Conservation (phyloP, 2,113 vertebrate species). For the Callionymus lyra region DNA sequence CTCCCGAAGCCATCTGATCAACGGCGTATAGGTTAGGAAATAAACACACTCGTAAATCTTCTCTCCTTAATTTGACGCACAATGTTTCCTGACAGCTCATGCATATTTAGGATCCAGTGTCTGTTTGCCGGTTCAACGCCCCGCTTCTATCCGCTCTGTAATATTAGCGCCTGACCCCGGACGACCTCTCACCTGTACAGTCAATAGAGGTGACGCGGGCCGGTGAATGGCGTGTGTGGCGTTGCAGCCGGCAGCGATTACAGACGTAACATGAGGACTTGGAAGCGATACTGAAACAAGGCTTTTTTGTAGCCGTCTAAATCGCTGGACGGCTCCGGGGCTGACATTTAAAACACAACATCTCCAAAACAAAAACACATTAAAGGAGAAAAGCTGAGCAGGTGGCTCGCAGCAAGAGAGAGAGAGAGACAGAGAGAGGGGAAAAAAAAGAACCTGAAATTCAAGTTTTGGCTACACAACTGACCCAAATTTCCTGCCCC, state of each 20-base stretch:
- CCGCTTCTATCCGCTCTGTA: constrained; percentile 10
- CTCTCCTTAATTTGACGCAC: constrained; percentile 69
- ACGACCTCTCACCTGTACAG: constrained; percentile 42
- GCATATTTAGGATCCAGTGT: constrained; percentile 31
- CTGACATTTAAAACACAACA: constrained; percentile 69
- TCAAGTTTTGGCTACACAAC: constrained; percentile 62
- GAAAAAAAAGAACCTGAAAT: constrained; percentile 72
- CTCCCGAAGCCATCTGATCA: constrained; percentile 43
- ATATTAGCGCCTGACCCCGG: constrained; percentile 41
- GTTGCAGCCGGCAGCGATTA: constrained; percentile 56
- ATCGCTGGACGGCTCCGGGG: constrained; percentile 64
- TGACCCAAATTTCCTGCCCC: constrained; percentile 71
- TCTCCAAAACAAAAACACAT: constrained; percentile 63
- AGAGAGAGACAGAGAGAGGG: no score
- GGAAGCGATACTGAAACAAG: constrained; percentile 54
- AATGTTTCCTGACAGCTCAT: constrained; percentile 62
- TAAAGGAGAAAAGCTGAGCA: constrained; percentile 53
- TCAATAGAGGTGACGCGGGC: constrained; percentile 46
- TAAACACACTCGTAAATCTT: constrained; percentile 56
- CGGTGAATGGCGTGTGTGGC: constrained; percentile 52
- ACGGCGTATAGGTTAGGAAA: constrained; percentile 48
- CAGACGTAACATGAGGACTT: constrained; percentile 61
- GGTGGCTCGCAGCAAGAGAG: constrained; percentile 50
- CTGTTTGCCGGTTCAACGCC: constrained; percentile 33
- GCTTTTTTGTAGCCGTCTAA: constrained; percentile 52